Evolutionary conservation across 2,888 invertebrate species (phyloP), one percentile per base, ranked within the genome.

Genomic region (Caenorhabditis sp.): DNA sequence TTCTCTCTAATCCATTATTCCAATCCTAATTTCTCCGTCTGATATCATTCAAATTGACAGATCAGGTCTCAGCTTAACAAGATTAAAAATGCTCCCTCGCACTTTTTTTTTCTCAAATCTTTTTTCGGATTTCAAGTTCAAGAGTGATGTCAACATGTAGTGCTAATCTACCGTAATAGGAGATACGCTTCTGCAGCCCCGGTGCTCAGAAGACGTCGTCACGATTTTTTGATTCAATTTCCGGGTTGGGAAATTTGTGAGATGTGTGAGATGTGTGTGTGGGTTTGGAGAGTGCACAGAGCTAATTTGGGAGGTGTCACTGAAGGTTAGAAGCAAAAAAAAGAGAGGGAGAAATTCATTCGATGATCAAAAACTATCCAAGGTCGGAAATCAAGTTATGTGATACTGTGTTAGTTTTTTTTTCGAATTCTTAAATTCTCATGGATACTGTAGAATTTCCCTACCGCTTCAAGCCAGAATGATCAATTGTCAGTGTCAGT

Each of bases 121-220:
- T 31, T 26, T 75, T 63, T 54, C 26, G 54, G 54, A 54, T 24
- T 70, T 51, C 44, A 31, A 56, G 31, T 35, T 35, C 35, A 10
- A 49, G 35, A 28, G n/a, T 72, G 72, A 70, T 72, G 64, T 79
- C 70, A 72, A 47, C n/a, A n/a, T n/a, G n/a, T 16, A 41, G 59
- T 58, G 59, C 63, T 63, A 70, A 61, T 72, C 72, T 79, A 70
- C 64, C 70, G 64, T 72, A 70, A 31, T 16, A 56, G 56, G 58
- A 68, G 56, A 26, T 26, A 47, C 64, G 14, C 47, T 49, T n/a
- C 10, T 49, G 49, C 38, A 38, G 8, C 31, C 4, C 31, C 4
- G 31, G 8, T 35, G 31, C 31, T 35, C 31, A 35, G 31, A 51
- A 51, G 51, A 47, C 47, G 56, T 38, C 14, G 38, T n/a, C n/a